A percentile compares a stretch with the other conserved stretches of the same genome.
These are phyloP conservation scores for Eubucco bourcierii DNA, from an alignment of 2,113 vertebrate genomes.

Conservation along the genomic window DNA sequence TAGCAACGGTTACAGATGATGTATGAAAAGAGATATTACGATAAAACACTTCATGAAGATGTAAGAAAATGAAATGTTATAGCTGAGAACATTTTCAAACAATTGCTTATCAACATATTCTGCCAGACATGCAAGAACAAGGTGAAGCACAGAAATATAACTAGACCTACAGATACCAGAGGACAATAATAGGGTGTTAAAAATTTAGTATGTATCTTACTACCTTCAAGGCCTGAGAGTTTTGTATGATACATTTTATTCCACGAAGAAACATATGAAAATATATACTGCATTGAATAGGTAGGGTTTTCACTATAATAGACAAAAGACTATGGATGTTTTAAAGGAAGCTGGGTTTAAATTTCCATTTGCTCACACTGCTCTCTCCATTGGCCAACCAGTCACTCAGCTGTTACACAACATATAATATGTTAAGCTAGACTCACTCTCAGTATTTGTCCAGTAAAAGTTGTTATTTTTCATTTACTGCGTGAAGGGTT, in stretches of 20 bases:
- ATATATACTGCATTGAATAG: background rate
- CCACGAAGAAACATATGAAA: background rate
- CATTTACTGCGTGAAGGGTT: background rate
- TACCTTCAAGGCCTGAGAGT: background rate
- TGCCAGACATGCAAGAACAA: background rate
- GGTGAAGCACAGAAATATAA: background rate
- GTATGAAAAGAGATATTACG: slow-evolving; percentile 18
- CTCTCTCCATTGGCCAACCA: background rate
- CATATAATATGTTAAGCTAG: background rate
- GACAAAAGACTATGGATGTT: background rate
- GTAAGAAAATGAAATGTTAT: slow-evolving; percentile 9
- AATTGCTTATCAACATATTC: background rate
- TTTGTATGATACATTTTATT: background rate
- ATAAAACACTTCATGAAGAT: slow-evolving; percentile 39
- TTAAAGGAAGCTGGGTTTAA: background rate
- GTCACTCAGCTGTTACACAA: background rate
- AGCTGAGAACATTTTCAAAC: slow-evolving; percentile 22
- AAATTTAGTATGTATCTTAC: background rate
- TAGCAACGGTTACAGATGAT: slow-evolving; percentile 11
- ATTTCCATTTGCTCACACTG: background rate
- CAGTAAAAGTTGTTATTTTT: background rate
- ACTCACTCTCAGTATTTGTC: background rate
- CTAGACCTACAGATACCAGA: background rate
- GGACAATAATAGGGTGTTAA: background rate
- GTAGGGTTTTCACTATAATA: background rate